Evolutionary conservation across 2,113 vertebrate species (phyloP).

Genomic region (Vanacampus margaritifer): DNA sequence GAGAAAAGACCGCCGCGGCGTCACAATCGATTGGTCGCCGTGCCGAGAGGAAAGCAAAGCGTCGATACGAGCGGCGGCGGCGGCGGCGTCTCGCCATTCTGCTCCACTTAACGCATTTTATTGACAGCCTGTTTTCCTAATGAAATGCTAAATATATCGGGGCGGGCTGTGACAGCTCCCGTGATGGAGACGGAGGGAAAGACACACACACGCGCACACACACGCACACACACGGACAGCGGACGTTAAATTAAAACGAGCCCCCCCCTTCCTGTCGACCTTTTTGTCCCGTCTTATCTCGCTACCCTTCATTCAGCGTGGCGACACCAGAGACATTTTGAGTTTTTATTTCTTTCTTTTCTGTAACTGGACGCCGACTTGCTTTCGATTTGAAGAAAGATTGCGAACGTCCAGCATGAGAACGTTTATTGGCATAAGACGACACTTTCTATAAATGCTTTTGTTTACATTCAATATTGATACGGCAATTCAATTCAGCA

Average conservation of each 20-base stretch:
- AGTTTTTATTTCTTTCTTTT: conserved; percentile 52
- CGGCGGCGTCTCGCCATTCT: conserved; percentile 69
- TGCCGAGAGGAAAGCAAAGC: conserved; percentile 72
- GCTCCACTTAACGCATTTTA: conserved; percentile 77
- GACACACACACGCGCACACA: too few relatives aligned
- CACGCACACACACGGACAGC: neutral
- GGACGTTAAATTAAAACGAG: conserved; percentile 47
- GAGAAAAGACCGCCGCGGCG: conserved; percentile 69
- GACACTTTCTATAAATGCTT: too few relatives aligned
- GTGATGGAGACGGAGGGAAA: conserved; percentile 70
- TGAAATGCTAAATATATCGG: conserved; percentile 76
- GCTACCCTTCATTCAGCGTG: conserved; percentile 43
- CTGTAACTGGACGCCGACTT: conserved; percentile 55
- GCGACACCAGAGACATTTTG: conserved; percentile 44
- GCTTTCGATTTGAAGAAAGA: neutral
- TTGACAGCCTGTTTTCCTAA: conserved; percentile 76
- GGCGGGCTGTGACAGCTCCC: conserved; percentile 60
- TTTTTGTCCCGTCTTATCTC: conserved; percentile 61
- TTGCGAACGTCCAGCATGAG: neutral
- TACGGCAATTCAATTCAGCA: too few relatives aligned
- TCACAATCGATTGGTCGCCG: conserved; percentile 62
- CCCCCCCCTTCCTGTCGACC: conserved; percentile 30
- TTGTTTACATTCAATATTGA: too few relatives aligned
- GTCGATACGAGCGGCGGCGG: conserved; percentile 54
- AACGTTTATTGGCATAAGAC: neutral